These are phyloP conservation scores for Conus betulinus DNA, from an alignment of 1,140 invertebrate species.

Conservation along the genomic window DNA sequence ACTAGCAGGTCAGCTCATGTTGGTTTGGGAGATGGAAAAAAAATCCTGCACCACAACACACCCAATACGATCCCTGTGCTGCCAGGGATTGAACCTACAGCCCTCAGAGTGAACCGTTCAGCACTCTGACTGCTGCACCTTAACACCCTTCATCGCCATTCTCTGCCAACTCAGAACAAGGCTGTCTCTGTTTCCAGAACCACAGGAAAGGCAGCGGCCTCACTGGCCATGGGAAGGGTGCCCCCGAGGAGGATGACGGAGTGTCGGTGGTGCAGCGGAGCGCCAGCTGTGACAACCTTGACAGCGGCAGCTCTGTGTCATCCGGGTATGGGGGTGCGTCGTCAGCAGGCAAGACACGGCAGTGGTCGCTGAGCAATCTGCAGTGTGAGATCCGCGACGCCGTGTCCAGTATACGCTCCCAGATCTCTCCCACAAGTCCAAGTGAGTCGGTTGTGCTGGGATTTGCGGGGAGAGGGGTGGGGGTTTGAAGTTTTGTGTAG, in stretches of 20 bases:
- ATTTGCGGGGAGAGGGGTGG: too few species aligned
- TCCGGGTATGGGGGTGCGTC: background rate
- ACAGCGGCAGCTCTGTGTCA: background rate
- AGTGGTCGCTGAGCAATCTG: slow-evolving; percentile 49
- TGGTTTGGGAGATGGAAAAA: too few species aligned
- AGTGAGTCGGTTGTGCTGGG: background rate
- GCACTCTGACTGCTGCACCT: too few species aligned
- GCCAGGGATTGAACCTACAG: too few species aligned
- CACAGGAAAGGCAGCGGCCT: slow-evolving; percentile 10
- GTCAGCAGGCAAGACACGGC: background rate
- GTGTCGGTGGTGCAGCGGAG: background rate
- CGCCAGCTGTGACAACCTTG: background rate
- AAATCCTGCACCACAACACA: too few species aligned
- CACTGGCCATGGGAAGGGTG: background rate
- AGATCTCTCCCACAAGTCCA: slow-evolving; percentile 14
- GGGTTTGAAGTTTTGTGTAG: too few species aligned
- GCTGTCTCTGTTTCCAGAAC: slow-evolving; percentile 18
- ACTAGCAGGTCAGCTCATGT: too few species aligned
- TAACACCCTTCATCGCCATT: too few species aligned
- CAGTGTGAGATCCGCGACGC: slow-evolving; percentile 44
- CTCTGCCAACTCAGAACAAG: too few species aligned
- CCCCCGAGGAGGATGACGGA: background rate
- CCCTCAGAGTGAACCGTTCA: too few species aligned
- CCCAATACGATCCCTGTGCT: too few species aligned
- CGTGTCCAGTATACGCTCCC: slow-evolving; percentile 34